Evolutionary conservation across 2,888 invertebrate species (phyloP), one percentile per base, ranked within the genome.

Genomic region (Hetaerina titia): DNA sequence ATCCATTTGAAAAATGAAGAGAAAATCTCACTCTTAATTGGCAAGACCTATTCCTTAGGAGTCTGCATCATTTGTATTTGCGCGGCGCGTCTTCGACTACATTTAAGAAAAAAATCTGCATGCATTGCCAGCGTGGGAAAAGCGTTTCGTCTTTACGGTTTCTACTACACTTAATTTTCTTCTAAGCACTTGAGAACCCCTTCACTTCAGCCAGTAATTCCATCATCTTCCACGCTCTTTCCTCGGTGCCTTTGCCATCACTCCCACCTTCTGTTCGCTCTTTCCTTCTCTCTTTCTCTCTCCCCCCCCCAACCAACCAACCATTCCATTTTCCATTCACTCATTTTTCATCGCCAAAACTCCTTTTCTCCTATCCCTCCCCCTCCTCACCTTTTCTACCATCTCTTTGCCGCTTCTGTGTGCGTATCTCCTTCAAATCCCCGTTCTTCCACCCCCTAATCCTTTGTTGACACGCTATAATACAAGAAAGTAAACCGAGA

Each of bases 401-500:
- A 69, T 69, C 69, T 69, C 69, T 69, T 69, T 22, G 22, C 69
- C 56, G 64, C 92, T 69, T 31, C 69, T 92, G 92, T 69, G 74
- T 92, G 56, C 56, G 19, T 22, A 64, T 56, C 69, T 92, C 92
- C 64, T 69, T 69, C 64, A 64, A 64, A 56, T 25, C 56, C 90
- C 90, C 31, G 58, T 60, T 60, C 90, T 90, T 11, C 89, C 89
- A 8, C 92, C 92, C 92, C 92, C 69, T 92, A 92, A 92, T 92
- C 92, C 92, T 92, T 92, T 92, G 92, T 92, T 92, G 92, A 92
- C 92, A 92, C 92, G 92, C 92, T 31, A 92, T 92, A 69, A 74
- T 92, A 92, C 92, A 92, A 92, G 92, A 92, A 92, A 74, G 92
- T 74, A 92, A 92, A 92, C 92, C 69, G 22, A 92, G 69, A 74